phyloP scores from a whole-genome alignment of 2,888 invertebrate genomes.

The Oxyscelio sp. region DNA sequence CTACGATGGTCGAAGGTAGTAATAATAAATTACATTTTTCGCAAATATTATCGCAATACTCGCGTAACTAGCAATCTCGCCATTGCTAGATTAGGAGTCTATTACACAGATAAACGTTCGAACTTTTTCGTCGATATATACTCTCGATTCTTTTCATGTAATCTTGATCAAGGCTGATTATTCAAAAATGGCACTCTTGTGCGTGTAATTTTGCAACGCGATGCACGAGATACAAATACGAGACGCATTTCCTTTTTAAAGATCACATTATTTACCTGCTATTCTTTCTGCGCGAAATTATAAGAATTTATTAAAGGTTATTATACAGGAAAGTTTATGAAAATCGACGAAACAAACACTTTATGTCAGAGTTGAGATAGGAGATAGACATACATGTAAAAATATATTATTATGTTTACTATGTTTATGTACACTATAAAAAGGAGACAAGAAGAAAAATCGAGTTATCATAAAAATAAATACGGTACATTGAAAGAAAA shows the following conservation, averaged over 20 bases:
- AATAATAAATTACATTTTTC: conserved; percentile 76
- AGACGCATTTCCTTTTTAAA: conserved; percentile 13
- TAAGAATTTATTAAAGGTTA: conserved; percentile 39
- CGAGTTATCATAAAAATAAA: too few species aligned
- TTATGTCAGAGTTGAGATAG: too few species aligned
- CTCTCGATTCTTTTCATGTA: conserved; percentile 44
- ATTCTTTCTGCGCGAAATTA: conserved; percentile 13
- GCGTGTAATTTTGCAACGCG: conserved; percentile 47
- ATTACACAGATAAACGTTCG: conserved; percentile 56
- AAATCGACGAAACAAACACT: too few species aligned
- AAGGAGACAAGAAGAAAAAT: too few species aligned
- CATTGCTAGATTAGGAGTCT: conserved; percentile 55
- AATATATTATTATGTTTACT: too few species aligned
- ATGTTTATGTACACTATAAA: too few species aligned
- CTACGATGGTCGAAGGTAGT: conserved; percentile 72
- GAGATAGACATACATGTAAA: too few species aligned
- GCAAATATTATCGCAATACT: conserved; percentile 73
- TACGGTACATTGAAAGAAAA: too few species aligned
- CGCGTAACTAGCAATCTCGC: conserved; percentile 70
- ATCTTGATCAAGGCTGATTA: conserved; percentile 47
- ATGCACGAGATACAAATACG: conserved; percentile 30
- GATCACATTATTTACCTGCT: too few species aligned
- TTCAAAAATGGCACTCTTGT: conserved; percentile 40
- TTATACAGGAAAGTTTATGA: conserved; percentile 29
- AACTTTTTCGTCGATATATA: conserved; percentile 56